Evolutionary conservation across 2,888 invertebrate species (phyloP), one percentile per base, ranked within the genome.

Genomic region (Leptinotarsa juncta): DNA sequence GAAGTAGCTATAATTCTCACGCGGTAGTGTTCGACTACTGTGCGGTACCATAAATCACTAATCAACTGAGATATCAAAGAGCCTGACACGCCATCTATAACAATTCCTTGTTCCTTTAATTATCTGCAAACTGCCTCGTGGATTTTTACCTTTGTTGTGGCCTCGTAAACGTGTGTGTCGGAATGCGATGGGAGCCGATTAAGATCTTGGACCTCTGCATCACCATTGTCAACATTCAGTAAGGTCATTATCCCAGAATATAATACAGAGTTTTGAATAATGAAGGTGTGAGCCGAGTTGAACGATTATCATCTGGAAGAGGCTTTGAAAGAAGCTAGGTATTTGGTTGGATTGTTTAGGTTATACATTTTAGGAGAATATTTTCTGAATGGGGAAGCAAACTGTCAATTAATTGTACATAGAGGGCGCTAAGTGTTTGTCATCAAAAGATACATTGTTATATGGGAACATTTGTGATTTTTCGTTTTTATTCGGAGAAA

Each of bases 181-280:
- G 72, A 72, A 72, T 72, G 55, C 66, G 16, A 23, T 72, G 72
- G 53, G 60, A 72, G 71, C 70, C 73, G 72, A 72, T 72, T 71
- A 72, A 16, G 26, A 72, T 72, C 72, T 67, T 32, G 26, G 5
- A 26, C 5, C 53, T 15, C 20, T 14, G 23, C 20, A 14, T 14
- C 60, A 60, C 60, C 5, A 26, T 60, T 23, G 60, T 60, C 23
- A 60, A 60, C 60, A 26, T 60, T 60, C 60, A 26, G 15, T 26
- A 60, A 57, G 57, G 57, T 57, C 23, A 57, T 57, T 18, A 23
- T 57, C 20, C 7, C 2, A 23, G 14, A 57, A 57, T 20, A 23
- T 10, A 23, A 53, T 53, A 53, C n/a, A 26, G 16, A 60, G 4
- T 20, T 18, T 14, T 15, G 23, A 60, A 60, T 20, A 5, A 12